Percentiles rank a stretch among this genome's conserved stretches.
Conservation (phyloP, 2,113 vertebrate genomes). For the Oryzias woworae region DNA sequence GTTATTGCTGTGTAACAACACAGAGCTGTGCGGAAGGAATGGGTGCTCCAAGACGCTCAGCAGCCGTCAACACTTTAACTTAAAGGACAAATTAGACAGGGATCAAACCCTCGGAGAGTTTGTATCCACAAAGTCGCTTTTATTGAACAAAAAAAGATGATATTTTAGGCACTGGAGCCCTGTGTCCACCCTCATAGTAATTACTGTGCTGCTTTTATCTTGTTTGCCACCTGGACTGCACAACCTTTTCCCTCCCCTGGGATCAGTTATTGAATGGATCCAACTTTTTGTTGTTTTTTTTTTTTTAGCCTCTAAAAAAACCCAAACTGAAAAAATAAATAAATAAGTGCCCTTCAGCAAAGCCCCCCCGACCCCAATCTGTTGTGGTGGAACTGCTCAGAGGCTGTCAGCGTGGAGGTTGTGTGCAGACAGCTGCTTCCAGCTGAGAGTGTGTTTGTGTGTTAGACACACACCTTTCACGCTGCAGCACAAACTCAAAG, state of each 20-base stretch:
- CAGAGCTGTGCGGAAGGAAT: not conserved
- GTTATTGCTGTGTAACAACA: not conserved
- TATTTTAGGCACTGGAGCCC: slow-evolving; percentile 16
- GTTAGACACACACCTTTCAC: slow-evolving; percentile 10
- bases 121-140: slow-evolving; percentile 22
- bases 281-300: slow-evolving; percentile 35
- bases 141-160: slow-evolving; percentile 28
- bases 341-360: slow-evolving; percentile 21
- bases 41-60: not conserved
- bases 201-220: slow-evolving; percentile 30
- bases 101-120: slow-evolving; percentile 10
- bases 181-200: slow-evolving; percentile 11
- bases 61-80: not conserved
- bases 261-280: slow-evolving; percentile 31
- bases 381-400: slow-evolving; percentile 20
- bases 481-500: not conserved
- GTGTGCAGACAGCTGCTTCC: slow-evolving; percentile 19
- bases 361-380: slow-evolving; percentile 22
- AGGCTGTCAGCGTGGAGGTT: slow-evolving; percentile 3
- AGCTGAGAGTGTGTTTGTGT: slow-evolving; percentile 17
- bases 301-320: not conserved
- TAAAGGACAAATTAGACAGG: not conserved
- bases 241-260: slow-evolving; percentile 9
- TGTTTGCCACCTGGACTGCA: slow-evolving; percentile 26
- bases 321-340: slow-evolving; percentile 6